Percentiles rank a stretch among this genome's conserved stretches.
Evolutionary conservation across 2,888 invertebrate genomes (phyloP).

Genomic region (Eristalinus sepulchralis): DNA sequence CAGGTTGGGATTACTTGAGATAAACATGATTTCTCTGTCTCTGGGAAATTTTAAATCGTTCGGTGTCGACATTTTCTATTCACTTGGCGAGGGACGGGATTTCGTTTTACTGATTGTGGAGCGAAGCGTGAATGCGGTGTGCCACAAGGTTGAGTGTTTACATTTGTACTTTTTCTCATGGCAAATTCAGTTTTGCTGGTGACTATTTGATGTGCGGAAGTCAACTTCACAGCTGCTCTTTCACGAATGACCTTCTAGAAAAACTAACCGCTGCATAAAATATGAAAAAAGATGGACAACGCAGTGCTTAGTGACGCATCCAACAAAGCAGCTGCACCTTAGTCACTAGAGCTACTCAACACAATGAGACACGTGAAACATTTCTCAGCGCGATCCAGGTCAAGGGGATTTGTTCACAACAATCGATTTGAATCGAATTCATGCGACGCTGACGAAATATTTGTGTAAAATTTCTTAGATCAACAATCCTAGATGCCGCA

Average conservation of each 20-base stretch:
- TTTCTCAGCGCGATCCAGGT: neutral
- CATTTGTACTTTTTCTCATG: neutral
- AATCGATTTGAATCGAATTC: neutral
- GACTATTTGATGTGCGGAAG: neutral
- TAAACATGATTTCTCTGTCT: conserved; percentile 29
- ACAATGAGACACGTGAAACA: neutral
- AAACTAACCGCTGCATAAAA: too few species aligned
- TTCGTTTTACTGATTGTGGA: neutral
- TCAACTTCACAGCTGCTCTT: too few species aligned
- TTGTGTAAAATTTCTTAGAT: neutral
- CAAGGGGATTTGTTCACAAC: neutral
- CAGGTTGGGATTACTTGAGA: conserved; percentile 26
- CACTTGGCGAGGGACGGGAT: neutral
- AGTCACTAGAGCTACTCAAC: neutral
- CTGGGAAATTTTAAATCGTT: neutral
- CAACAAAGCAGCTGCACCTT: neutral
- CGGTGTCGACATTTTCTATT: neutral
- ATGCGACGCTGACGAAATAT: neutral
- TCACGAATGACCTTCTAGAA: too few species aligned
- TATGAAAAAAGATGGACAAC: too few species aligned
- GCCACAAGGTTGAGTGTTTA: neutral
- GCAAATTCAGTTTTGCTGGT: neutral
- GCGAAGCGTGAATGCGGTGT: neutral
- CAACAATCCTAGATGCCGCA: neutral
- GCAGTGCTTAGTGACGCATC: neutral